These are phyloP conservation scores for Sclerurus mexicanus DNA, from an alignment of 2,113 vertebrate genomes.

Conservation along the genomic window DNA sequence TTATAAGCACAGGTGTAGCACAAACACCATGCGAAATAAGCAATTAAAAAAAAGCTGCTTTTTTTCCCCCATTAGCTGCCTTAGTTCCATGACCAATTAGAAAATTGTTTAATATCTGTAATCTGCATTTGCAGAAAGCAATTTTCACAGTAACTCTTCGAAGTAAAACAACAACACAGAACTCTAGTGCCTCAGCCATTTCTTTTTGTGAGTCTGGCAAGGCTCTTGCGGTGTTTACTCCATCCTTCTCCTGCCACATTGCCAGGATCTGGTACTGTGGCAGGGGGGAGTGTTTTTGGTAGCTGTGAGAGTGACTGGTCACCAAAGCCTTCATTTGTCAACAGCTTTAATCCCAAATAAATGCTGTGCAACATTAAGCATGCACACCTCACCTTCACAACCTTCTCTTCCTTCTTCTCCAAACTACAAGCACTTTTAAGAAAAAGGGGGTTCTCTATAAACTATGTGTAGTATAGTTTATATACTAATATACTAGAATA, in stretches of 20 bases:
- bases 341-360: not conserved
- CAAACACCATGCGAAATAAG: constrained; percentile 88
- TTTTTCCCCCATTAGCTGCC: constrained; percentile 86
- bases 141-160: constrained; percentile 77
- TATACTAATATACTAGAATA: not conserved
- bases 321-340: not conserved
- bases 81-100: constrained; percentile 93
- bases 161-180: constrained; percentile 49
- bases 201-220: not conserved
- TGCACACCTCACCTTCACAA: not conserved
- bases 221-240: not conserved
- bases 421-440: not conserved
- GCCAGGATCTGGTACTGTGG: not conserved
- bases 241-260: not conserved
- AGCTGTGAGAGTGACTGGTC: not conserved
- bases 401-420: not conserved
- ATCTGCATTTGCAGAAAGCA: constrained; percentile 89
- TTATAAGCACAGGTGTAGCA: constrained; percentile 93
- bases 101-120: constrained; percentile 92
- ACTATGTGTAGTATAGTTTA: not conserved
- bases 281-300: not conserved
- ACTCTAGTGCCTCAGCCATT: not conserved
- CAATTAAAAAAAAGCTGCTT: constrained; percentile 91
- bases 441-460: not conserved
- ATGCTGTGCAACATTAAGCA: not conserved